Base-by-base conservation (phyloP, 2,113 vertebrate species). In the Rostratula benghalensis region DNA sequence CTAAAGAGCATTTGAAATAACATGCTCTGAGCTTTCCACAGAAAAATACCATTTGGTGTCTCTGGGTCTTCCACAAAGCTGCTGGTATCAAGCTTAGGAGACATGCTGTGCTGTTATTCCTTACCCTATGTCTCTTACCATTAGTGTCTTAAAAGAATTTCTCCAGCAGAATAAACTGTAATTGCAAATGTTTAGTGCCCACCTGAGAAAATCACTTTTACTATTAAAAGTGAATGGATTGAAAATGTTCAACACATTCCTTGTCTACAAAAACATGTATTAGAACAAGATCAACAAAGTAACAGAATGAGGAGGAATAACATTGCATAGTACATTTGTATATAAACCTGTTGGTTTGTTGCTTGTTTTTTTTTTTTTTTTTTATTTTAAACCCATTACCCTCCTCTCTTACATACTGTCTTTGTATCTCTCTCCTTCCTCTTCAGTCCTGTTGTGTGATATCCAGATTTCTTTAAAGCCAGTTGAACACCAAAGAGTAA, bases 131-230 rank as follows among this genome's bases (percentile, higher is more conserved):
- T 69, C 89, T 93, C 90, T 91, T 83, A 68, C 63, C 67, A 93
- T 95, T 95, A 95, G 41, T 67, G 59, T 75, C 83, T 95, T 89
- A 75, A 82, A 95, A 97, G 67, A 94, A 89, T 90, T 92, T 93
- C 69, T 86, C 27, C 2, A 3, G 51, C 24, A 97, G 88, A 97
- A 96, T 94, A 95, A 94, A 83, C 73, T 73, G 81, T 86, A 95
- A 95, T 96, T 91, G 91, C 75, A 94, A 71, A 75, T 95, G 83
- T 75, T 95, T 85, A 78, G 67, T 90, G 67, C 67, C 88, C 88
- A 97, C 78, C 93, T 96, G 94, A 95, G 92, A 95, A 97, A 96
- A 97, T 93, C 69, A 94, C 93, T 82, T 93, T 88, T 90, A 28
- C 65, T 93, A 84, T 93, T 95, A 89, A 94, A 94, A 67, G n/a